Conservation (phyloP, 2,797 vertebrate species). For the Morelia viridis region DNA sequence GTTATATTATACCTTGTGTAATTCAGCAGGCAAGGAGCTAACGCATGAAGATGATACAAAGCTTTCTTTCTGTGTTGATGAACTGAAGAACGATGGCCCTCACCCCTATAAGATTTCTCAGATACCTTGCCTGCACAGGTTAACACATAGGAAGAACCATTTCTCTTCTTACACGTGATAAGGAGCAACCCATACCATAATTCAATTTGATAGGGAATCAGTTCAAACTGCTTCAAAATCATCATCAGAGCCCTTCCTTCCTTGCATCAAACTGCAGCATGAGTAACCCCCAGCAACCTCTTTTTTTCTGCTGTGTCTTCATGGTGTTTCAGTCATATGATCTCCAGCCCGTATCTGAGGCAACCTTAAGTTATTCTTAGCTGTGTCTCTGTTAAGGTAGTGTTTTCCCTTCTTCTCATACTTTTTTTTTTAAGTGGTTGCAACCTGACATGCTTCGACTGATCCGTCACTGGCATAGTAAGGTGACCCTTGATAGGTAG, state of each 20-base stretch:
- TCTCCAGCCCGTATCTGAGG: not conserved
- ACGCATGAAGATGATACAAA: too few relatives aligned
- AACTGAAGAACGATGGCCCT: not conserved
- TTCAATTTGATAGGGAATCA: not conserved
- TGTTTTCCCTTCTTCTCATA: not conserved
- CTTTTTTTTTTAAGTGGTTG: not conserved
- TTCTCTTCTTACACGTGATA: not conserved
- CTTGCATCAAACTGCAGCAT: not conserved
- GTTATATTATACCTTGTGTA: not conserved
- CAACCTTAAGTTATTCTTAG: not conserved
- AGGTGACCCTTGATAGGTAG: not conserved
- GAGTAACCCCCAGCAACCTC: not conserved
- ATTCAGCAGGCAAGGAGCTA: not conserved
- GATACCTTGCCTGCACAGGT: not conserved
- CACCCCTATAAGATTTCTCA: not conserved
- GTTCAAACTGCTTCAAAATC: not conserved
- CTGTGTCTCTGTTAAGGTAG: not conserved
- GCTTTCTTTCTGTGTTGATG: too few relatives aligned
- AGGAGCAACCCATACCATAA: not conserved
- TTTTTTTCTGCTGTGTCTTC: not conserved
- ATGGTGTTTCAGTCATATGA: not conserved
- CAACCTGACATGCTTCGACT: not conserved
- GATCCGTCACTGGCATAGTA: not conserved
- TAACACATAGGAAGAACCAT: not conserved
- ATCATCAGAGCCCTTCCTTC: not conserved